Evolutionary conservation across 1,140 invertebrate species (phyloP).

Genomic region (Sminthurides bifidus): DNA sequence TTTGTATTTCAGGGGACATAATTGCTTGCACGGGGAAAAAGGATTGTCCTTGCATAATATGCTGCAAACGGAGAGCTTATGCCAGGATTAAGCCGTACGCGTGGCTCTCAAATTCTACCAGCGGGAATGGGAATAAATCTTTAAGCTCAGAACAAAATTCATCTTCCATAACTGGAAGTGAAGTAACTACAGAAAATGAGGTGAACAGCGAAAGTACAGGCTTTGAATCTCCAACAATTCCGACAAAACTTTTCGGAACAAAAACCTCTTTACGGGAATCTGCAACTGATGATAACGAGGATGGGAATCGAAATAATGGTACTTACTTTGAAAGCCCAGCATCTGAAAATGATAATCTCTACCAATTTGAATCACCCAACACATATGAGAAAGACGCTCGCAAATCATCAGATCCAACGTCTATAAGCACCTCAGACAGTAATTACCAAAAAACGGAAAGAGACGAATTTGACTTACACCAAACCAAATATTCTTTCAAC

Average conservation of each 20-base stretch:
- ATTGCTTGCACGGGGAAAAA: background rate
- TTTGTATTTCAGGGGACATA: no score
- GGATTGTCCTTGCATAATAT: background rate
- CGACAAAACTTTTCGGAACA: no score
- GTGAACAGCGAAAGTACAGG: background rate
- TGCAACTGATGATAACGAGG: no score
- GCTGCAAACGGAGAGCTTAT: conserved; percentile 1
- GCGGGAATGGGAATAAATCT: background rate
- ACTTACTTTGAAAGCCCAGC: no score
- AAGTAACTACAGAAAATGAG: no score
- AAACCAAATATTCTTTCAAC: no score
- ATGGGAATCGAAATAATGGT: no score
- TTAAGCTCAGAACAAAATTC: background rate
- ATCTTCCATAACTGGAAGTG: no score
- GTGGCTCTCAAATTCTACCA: background rate
- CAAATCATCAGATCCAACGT: background rate
- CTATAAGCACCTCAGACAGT: background rate
- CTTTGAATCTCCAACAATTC: background rate
- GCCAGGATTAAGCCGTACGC: conserved; percentile 3
- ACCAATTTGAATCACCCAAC: background rate
- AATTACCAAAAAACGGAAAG: background rate
- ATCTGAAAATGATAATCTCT: background rate
- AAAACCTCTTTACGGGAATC: no score
- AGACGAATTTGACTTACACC: background rate
- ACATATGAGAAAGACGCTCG: background rate